These are phyloP conservation scores for Prunella strophiata DNA, from an alignment of 2,797 vertebrate species.

Conservation along the genomic window DNA sequence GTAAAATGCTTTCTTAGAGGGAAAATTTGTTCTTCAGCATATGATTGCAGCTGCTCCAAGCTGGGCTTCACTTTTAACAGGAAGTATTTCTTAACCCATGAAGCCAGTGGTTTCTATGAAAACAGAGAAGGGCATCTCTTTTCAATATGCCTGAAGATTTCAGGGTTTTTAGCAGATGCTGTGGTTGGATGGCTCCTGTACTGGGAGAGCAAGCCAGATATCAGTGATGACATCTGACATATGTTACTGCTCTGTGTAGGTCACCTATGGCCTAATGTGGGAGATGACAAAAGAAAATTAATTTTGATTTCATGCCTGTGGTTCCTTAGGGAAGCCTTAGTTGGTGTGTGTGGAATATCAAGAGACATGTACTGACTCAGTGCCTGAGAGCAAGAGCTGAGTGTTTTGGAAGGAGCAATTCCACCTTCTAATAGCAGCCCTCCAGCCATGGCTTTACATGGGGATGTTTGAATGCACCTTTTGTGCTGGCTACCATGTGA, in stretches of 20 bases:
- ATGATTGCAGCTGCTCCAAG: not conserved
- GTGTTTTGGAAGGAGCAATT: not conserved
- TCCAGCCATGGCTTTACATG: not conserved
- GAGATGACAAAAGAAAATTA: slow-evolving; percentile 40
- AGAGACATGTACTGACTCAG: not conserved
- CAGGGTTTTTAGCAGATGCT: not conserved
- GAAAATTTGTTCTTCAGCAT: not conserved
- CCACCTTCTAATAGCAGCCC: not conserved
- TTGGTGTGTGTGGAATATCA: not conserved
- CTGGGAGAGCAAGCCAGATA: not conserved
- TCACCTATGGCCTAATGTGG: slow-evolving; percentile 11
- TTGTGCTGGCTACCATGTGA: not conserved
- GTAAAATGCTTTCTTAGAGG: not conserved
- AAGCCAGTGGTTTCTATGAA: not conserved
- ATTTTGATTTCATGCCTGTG: slow-evolving; percentile 43
- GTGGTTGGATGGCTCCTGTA: not conserved
- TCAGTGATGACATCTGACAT: slow-evolving; percentile 37
- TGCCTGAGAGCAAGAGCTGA: not conserved
- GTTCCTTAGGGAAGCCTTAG: slow-evolving; percentile 26
- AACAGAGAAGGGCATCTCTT: not conserved
- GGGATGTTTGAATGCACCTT: not conserved
- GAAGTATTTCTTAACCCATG: not conserved
- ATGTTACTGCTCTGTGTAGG: slow-evolving; percentile 32
- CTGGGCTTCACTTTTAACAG: not conserved
- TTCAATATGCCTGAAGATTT: not conserved